Percentiles rank a stretch among this genome's conserved stretches.
Conservation (phyloP, 2,888 invertebrate genomes). For the Choristoneura rosaceana region DNA sequence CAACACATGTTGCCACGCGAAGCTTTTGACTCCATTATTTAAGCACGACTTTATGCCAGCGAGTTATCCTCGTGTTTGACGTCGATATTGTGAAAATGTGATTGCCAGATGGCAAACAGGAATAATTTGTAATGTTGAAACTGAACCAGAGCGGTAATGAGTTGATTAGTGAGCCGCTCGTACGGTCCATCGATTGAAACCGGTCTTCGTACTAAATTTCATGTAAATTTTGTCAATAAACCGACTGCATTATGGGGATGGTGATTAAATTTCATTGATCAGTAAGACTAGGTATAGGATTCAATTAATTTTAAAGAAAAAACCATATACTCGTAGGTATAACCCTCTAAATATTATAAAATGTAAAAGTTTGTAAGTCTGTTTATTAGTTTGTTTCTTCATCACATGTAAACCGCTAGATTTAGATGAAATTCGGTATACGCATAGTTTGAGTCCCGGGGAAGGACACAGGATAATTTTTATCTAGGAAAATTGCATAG, state of each 20-base stretch:
- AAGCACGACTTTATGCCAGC: conserved; percentile 29
- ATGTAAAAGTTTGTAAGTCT: too few species aligned
- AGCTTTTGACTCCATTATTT: conserved; percentile 12
- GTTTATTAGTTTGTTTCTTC: too few species aligned
- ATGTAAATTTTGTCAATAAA: conserved; percentile 18
- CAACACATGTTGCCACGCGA: conserved; percentile 19
- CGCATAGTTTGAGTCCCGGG: too few species aligned
- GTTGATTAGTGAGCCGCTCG: conserved; percentile 24
- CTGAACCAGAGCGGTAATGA: conserved; percentile 23
- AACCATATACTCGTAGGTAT: too few species aligned
- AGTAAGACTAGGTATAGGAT: background rate
- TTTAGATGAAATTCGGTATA: too few species aligned
- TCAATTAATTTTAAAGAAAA: too few species aligned
- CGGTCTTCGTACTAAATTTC: conserved; percentile 7
- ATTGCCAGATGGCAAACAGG: conserved; percentile 46
- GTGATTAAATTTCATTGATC: background rate
- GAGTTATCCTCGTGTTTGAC: conserved; percentile 41
- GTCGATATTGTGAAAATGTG: conserved; percentile 54
- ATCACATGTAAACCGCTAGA: too few species aligned
- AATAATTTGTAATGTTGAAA: conserved; percentile 40
- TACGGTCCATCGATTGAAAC: background rate
- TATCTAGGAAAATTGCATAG: too few species aligned
- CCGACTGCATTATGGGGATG: background rate
- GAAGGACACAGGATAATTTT: too few species aligned
- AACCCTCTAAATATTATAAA: too few species aligned